Evolutionary conservation across 37 sponge, comb jelly and placozoan species (phyloP).

Genomic region (Spongia lamella): DNA sequence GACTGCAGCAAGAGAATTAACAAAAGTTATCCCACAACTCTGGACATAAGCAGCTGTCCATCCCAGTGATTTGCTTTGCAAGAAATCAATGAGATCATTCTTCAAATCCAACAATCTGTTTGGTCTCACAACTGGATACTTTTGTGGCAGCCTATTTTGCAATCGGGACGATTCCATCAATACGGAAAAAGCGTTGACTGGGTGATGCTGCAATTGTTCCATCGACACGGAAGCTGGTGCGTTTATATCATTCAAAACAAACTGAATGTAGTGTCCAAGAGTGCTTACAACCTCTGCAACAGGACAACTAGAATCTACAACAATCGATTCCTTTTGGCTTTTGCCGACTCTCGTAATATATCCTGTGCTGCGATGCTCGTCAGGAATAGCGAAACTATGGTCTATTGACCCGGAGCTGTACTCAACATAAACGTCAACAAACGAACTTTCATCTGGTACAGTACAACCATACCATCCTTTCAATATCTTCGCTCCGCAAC

Average conservation of each 20-base stretch:
- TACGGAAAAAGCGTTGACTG: too few species aligned
- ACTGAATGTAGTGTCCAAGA: slow-evolving; percentile 16
- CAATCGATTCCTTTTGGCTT: slow-evolving; percentile 27
- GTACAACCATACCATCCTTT: slow-evolving; percentile 40
- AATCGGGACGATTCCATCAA: too few species aligned
- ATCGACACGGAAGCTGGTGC: too few species aligned
- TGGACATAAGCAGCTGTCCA: slow-evolving; percentile 32
- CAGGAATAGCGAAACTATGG: slow-evolving; percentile 46
- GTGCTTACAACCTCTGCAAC: slow-evolving; percentile 10
- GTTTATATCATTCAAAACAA: neutral
- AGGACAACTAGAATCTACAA: slow-evolving; percentile 28
- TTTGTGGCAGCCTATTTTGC: slow-evolving; percentile 19
- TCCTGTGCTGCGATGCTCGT: slow-evolving; percentile 26
- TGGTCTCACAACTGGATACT: slow-evolving; percentile 25
- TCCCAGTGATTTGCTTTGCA: slow-evolving; percentile 38
- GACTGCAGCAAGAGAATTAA: slow-evolving; percentile 23
- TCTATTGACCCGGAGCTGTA: slow-evolving; percentile 30
- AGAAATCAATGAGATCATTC: slow-evolving; percentile 43
- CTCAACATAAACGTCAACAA: slow-evolving; percentile 36
- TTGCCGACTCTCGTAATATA: slow-evolving; percentile 2
- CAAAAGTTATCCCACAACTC: slow-evolving; percentile 31
- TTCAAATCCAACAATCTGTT: slow-evolving; percentile 52
- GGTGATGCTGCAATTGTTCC: too few species aligned
- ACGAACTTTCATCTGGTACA: slow-evolving; percentile 23
- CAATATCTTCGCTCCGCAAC: slow-evolving; percentile 38